phyloP scores from a whole-genome alignment of 2,113 vertebrate genomes.

The Aspidoscelis tigris region DNA sequence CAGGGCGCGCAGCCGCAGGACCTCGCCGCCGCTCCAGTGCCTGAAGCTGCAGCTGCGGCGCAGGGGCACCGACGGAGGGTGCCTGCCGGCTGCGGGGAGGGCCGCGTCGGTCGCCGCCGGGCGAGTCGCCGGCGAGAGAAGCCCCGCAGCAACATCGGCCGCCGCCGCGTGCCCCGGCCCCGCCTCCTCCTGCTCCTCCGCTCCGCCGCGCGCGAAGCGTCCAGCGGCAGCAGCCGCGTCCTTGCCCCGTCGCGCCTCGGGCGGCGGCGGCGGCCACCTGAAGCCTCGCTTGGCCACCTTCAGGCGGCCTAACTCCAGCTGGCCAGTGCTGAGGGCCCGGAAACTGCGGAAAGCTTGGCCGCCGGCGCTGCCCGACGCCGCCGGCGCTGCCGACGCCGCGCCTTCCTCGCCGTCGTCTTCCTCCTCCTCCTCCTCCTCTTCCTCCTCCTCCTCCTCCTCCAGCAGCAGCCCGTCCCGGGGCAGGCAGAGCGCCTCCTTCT shows the following conservation, averaged over 20 bases:
- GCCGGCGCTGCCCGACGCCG: conserved; percentile 54
- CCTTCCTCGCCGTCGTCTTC: too few species aligned
- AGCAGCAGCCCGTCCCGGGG: conserved; percentile 60
- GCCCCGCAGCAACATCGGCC: not conserved
- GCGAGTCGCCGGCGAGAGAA: not conserved
- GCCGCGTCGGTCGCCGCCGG: too few species aligned
- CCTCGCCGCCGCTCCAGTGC: conserved; percentile 82
- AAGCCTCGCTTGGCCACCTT: conserved; percentile 69
- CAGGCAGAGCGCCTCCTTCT: conserved; percentile 82
- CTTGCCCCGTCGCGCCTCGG: too few species aligned
- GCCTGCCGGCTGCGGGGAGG: not conserved
- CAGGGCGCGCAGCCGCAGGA: conserved; percentile 70
- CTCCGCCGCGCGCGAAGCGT: too few species aligned
- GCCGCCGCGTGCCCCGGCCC: too few species aligned
- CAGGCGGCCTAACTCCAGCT: conserved; percentile 87
- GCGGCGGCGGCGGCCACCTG: not conserved
- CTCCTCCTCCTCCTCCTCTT: conserved; percentile 45
- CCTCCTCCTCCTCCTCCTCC: conserved; percentile 75
- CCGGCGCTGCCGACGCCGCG: not conserved
- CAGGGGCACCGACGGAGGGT: conserved; percentile 53
- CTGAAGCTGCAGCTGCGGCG: conserved; percentile 91
- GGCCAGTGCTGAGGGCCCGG: conserved; percentile 90
- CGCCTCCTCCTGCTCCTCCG: too few species aligned
- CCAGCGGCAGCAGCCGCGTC: too few species aligned
- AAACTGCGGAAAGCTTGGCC: conserved; percentile 79